Base-by-base conservation (phyloP, 2,888 invertebrate genomes). In the Liposcelis brunnea region DNA sequence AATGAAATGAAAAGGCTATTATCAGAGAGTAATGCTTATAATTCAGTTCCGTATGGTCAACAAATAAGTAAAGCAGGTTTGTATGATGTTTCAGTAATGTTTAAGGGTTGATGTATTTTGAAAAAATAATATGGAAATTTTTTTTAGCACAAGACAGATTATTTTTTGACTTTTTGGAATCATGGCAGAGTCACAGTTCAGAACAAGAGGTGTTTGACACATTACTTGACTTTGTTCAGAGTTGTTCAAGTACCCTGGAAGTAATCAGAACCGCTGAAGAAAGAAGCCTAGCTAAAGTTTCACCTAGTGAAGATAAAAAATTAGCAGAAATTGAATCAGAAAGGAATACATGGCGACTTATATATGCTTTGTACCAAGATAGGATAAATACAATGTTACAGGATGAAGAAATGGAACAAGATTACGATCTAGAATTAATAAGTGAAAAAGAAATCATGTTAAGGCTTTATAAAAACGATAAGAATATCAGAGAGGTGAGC, bases 301-400 rank as follows among this genome's bases (percentile, higher is more conserved):
- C 40, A n/a, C 35, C 35, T 4, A 35, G 15, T 35, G 35, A 35
- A 15, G 35, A 35, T 14, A 35, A 35, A 35, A 35, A 16, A 16
- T 15, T 35, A 14, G 15, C 16, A 15, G 40, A 40, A 40, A 40
- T 40, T 19, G 40, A 80, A 49, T 77, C 80, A 55, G 94, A 94
- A 60, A 73, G 82, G 31, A 83, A 86, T 56, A 90, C 86, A 1
- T 94, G 93, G 93, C 74, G 84, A 53, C 68, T 94, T 18, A 58
- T 93, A 4, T 75, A 78, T 54, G 81, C 81, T 49, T 64, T 94
- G 11, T 90, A 83, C 62, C 75, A 80, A 52, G 44, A 58, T 56
- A 51, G 56, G 56, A 6, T 53, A 55, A 10, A 58, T 59, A 36
- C 50, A 8, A 21, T 49, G 18, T 38, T 48, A 18, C 49, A 51